phyloP scores from a whole-genome alignment of 2,888 invertebrate genomes.

The Meghimatium bilineatum region DNA sequence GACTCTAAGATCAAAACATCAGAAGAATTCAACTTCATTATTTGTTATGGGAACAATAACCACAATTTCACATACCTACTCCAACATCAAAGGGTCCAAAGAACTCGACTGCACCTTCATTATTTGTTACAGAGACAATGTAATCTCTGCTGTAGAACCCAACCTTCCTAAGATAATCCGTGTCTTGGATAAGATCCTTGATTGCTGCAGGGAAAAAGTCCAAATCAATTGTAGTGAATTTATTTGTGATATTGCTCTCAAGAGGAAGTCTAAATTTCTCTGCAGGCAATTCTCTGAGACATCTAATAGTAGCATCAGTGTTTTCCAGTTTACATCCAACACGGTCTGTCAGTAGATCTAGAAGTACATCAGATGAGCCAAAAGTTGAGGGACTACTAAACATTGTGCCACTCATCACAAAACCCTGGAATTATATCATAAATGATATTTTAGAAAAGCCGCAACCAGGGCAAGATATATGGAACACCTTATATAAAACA shows the following conservation, averaged over 20 bases:
- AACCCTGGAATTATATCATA: slow-evolving; percentile 26
- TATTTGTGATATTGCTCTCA: slow-evolving; percentile 21
- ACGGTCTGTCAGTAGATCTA: slow-evolving; percentile 24
- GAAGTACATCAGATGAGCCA: slow-evolving; percentile 37
- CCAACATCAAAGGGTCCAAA: slow-evolving; percentile 18
- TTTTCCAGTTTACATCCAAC: slow-evolving; percentile 17
- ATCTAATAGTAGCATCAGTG: neutral
- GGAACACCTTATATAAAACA: too few relatives aligned
- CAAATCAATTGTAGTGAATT: slow-evolving; percentile 42
- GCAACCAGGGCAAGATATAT: too few relatives aligned
- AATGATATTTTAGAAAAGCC: too few relatives aligned
- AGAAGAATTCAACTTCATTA: too few relatives aligned
- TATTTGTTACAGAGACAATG: slow-evolving; percentile 31
- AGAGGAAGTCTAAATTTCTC: slow-evolving; percentile 19
- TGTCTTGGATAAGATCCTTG: slow-evolving; percentile 19
- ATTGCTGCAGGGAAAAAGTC: slow-evolving; percentile 29
- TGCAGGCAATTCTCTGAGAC: slow-evolving; percentile 27
- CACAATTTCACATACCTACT: neutral
- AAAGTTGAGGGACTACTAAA: slow-evolving; percentile 37
- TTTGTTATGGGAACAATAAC: neutral
- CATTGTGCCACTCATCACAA: slow-evolving; percentile 45
- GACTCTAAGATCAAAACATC: too few relatives aligned
- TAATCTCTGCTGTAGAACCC: slow-evolving; percentile 29
- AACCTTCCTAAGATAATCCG: slow-evolving; percentile 12
- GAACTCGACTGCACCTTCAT: slow-evolving; percentile 33